These are phyloP conservation scores for Panonychus citri DNA, from an alignment of 1,140 invertebrate genomes.

Conservation along the genomic window DNA sequence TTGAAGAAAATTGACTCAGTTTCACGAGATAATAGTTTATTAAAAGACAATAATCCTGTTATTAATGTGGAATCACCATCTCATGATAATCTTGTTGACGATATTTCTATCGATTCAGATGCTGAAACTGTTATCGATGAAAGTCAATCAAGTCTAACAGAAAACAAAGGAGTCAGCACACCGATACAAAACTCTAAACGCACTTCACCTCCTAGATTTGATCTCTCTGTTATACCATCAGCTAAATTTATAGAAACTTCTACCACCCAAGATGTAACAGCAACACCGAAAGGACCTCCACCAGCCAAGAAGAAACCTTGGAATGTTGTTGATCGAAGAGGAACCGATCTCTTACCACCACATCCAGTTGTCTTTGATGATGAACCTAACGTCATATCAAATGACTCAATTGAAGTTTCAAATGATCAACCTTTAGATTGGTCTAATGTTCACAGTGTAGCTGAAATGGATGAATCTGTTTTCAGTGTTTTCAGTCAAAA, in stretches of 20 bases:
- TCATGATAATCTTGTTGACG: not conserved
- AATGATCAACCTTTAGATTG: too few relatives aligned
- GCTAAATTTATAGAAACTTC: too few relatives aligned
- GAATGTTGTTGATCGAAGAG: not conserved
- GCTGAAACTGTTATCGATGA: too few relatives aligned
- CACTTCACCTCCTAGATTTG: not conserved
- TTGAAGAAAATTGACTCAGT: not conserved
- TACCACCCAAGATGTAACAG: not conserved
- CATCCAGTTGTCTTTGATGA: not conserved
- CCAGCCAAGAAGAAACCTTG: not conserved
- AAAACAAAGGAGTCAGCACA: too few relatives aligned
- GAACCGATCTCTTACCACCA: not conserved
- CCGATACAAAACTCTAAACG: not conserved
- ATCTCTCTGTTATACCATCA: not conserved
- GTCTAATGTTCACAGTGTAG: not conserved
- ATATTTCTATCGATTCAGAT: not conserved
- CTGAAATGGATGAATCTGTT: not conserved
- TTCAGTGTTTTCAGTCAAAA: not conserved
- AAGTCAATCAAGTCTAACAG: too few relatives aligned
- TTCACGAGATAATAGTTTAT: too few relatives aligned
- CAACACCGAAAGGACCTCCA: not conserved
- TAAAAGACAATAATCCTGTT: not conserved
- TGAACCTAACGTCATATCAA: not conserved
- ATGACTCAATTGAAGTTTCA: not conserved
- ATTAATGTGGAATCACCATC: not conserved